phyloP scores from a whole-genome alignment of 2,888 invertebrate species.

The Digitonthophagus gazella region DNA sequence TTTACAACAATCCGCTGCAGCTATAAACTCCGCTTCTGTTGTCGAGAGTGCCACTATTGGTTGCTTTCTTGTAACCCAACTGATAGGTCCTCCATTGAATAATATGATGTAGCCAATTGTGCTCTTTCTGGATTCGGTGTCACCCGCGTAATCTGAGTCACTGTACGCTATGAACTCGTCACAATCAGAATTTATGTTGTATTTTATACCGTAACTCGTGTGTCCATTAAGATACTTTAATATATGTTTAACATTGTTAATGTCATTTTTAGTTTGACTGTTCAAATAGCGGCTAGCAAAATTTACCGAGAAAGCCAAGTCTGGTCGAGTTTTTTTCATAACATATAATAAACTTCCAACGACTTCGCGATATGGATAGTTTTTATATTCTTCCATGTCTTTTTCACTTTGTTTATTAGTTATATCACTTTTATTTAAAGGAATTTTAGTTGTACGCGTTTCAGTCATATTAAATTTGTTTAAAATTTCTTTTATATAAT shows the following conservation, averaged over 20 bases:
- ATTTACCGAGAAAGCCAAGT: conserved; percentile 6
- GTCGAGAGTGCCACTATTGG: conserved; percentile 20
- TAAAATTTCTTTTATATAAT: no score
- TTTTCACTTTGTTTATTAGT: no score
- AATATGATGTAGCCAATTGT: conserved; percentile 24
- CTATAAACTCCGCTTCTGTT: conserved; percentile 29
- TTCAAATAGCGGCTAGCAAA: neutral
- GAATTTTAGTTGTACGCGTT: no score
- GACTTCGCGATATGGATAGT: neutral
- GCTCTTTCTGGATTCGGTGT: conserved; percentile 27
- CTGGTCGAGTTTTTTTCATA: neutral
- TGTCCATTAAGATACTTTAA: neutral
- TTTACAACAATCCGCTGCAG: conserved; percentile 9
- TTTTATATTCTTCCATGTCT: no score
- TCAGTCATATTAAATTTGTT: no score
- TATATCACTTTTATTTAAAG: no score
- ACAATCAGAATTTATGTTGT: neutral
- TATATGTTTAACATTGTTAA: conserved; percentile 7
- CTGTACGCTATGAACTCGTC: neutral
- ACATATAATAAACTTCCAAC: conserved; percentile 1
- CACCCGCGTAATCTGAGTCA: conserved; percentile 24
- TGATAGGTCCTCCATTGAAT: conserved; percentile 17
- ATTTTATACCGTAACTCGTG: neutral
- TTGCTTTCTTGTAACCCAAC: conserved; percentile 18
- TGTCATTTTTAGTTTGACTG: neutral